Evolutionary conservation across 2,113 vertebrate genomes (phyloP).

Genomic region (Pagrus major): DNA sequence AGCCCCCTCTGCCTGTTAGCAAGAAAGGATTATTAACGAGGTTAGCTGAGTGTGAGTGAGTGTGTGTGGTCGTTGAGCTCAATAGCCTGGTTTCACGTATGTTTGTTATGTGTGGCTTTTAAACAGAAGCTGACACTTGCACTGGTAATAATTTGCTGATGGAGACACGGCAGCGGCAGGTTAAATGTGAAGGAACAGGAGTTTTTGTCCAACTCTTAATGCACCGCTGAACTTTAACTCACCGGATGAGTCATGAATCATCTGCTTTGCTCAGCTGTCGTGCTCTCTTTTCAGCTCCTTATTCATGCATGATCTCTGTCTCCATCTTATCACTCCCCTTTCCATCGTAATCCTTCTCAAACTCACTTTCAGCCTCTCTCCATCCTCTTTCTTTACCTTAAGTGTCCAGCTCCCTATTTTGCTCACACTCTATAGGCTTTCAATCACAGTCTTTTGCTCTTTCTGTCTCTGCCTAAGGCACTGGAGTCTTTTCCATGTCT

Average conservation of each 20-base stretch:
- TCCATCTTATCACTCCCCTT: background rate
- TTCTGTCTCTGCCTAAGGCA: background rate
- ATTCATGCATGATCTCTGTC: background rate
- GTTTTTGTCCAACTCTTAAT: conserved; percentile 9
- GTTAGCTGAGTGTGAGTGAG: conserved; percentile 18
- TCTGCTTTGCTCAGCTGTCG: background rate
- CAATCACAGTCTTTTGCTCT: background rate
- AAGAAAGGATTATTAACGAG: conserved; percentile 39
- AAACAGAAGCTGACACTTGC: background rate
- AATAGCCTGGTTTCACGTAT: background rate
- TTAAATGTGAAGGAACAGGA: background rate
- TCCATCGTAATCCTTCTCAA: background rate
- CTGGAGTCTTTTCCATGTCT: background rate
- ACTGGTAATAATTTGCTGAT: background rate
- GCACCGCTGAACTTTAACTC: conserved; percentile 29
- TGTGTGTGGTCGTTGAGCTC: background rate
- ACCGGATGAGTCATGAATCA: conserved; percentile 28
- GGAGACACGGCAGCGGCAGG: background rate
- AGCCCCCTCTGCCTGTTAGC: conserved; percentile 37
- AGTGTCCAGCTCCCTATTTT: background rate
- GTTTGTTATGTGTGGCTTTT: background rate
- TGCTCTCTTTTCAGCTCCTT: background rate
- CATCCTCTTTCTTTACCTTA: background rate
- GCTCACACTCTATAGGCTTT: background rate
- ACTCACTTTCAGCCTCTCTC: background rate